Evolutionary conservation across 2,113 vertebrate species (phyloP), one percentile per base, ranked within the genome.

Genomic region (Sinosuthora webbiana): DNA sequence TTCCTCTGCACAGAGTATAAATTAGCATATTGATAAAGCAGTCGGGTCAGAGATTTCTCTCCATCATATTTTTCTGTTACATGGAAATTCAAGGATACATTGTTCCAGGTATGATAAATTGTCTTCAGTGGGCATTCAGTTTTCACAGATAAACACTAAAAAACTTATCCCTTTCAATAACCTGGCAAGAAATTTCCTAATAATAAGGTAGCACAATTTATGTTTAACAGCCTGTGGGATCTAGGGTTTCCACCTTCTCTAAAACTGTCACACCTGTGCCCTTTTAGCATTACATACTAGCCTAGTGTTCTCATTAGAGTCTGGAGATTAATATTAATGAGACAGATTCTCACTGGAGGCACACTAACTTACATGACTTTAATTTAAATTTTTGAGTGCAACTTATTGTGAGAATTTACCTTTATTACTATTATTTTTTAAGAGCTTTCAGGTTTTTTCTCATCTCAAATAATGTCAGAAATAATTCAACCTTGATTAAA

Each of bases 261-360:
- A 63, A 95, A 57, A 90, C 87, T 81, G 80, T 83, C 91, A 92
- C 92, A 95, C 94, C 89, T 95, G 85, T 87, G 94, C 79, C 90
- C 83, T 87, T 88, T 91, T 87, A 91, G 83, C 95, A 97, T 93
- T 95, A 93, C 88, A 70, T 5, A 93, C 83, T 21, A 92, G 74
- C 84, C 94, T 35, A 68, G 65, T 55, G 73, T 76, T 93, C 94
- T 96, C 94, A 93, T 94, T 96, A 89, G 57, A 82, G 71, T 42
- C 90, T 35, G 1, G 87, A 80, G 50, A 95, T 97, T 95, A 98
- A 97, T 96, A 95, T 97, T 94, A 94, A 97, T 94, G 85, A 97
- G 73, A 56, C 44, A 67, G 49, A 74, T 65, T 83, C 89, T 88
- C 74, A 94, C 90, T 86, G 18, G 6, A 93, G 59, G 92, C 87